Base-by-base conservation (phyloP, 2,888 invertebrate species). In the Volucella inanis region DNA sequence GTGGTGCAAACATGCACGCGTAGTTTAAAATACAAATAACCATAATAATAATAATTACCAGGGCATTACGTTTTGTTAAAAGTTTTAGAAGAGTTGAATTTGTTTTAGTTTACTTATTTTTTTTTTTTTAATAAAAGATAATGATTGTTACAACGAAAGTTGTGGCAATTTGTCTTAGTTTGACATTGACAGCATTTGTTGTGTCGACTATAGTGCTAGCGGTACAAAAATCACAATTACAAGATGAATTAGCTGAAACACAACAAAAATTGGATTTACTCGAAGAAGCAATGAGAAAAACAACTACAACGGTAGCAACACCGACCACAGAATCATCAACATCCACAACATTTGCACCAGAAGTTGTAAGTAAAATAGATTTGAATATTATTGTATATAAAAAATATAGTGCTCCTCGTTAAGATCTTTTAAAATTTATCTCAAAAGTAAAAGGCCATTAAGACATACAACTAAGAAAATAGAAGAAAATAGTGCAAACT, bases 141-240 rank as follows among this genome's bases (percentile, higher is more conserved):
- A 91, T 91, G 91, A 89, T 91, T 65, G 87, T 91, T 38, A 89
- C 90, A 3, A 88, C 89, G 0, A 91, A 91, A 77, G 43, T 89
- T 64, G 86, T 91, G 3, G 76, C 90, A 12, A 90, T 91, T 70
- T 85, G 82, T 3, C 88, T 92, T 62, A 88, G 89, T 45, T 87
- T 91, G 70, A 89, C 90, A 3, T 87, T 91, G 8, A 89, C 89
- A 1, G 91, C 90, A 43, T 93, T 95, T 38, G 90, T 93, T 2
- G 90, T 94, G 11, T 92, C 94, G 0, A 94, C 94, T 0, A 92
- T 94, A 71, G 92, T 93, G 10, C 89, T 94, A 61, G 93, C 93
- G 0, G 92, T 93, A 11, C 90, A 93, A 75, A 93, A 93, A 75
- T 43, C 90, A 0, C 88, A 89, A 67, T 83, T 91, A 11, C 41